Evolutionary conservation across 2,113 vertebrate species (phyloP).

Genomic region (Hippopotamus amphibius): DNA sequence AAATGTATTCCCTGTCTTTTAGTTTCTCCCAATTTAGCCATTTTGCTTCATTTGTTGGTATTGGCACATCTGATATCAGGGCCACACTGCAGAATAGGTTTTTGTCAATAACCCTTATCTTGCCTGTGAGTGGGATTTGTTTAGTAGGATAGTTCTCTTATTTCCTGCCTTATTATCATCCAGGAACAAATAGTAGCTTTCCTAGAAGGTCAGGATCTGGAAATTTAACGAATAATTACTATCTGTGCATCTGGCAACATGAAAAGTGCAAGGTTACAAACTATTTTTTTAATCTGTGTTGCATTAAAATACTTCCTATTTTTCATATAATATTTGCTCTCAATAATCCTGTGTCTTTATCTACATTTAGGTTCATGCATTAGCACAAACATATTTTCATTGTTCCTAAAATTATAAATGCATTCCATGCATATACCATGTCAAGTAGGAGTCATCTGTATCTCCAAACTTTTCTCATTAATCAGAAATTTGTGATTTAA

Average conservation of each 20-base stretch:
- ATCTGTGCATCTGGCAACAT: slow-evolving; percentile 49
- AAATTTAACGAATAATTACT: slow-evolving; percentile 68
- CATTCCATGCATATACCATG: background rate
- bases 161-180: slow-evolving; percentile 70
- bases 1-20: slow-evolving; percentile 61
- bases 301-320: background rate
- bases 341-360: background rate
- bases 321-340: background rate
- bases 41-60: slow-evolving; percentile 67
- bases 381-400: background rate
- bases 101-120: slow-evolving; percentile 1
- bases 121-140: slow-evolving; percentile 7
- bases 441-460: background rate
- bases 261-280: background rate
- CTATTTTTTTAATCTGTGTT: background rate
- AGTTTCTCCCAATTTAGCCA: slow-evolving; percentile 43
- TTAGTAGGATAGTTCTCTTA: slow-evolving; percentile 58
- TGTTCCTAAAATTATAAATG: background rate
- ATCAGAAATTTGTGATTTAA: background rate
- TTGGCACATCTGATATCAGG: slow-evolving; percentile 49
- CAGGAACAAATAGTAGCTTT: slow-evolving; percentile 71
- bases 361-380: background rate
- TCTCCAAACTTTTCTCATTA: background rate
- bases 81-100: background rate
- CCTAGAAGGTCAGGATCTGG: slow-evolving; percentile 62